These are phyloP conservation scores for Aleiodes sp. DNA, from an alignment of 1,140 invertebrate species.

Conservation along the genomic window DNA sequence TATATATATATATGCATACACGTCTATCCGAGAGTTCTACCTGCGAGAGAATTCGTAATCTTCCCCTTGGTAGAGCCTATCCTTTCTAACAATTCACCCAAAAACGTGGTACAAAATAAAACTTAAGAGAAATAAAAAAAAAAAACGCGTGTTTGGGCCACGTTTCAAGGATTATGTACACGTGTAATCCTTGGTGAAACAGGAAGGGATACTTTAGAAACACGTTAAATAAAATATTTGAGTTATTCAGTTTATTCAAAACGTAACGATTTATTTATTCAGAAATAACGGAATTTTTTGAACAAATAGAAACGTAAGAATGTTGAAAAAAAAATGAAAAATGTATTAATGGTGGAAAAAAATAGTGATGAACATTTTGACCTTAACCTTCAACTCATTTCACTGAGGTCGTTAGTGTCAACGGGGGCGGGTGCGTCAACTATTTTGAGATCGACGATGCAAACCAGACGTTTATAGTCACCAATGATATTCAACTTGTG, in stretches of 20 bases:
- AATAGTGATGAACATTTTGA: constrained; percentile 10
- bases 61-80: neutral
- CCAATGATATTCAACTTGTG: neutral
- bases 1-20: constrained; percentile 17
- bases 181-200: constrained; percentile 17
- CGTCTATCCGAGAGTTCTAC: constrained; percentile 10
- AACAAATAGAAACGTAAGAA: neutral
- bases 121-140: constrained; percentile 21
- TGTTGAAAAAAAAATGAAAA: neutral
- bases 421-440: constrained; percentile 26
- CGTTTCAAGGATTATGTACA: constrained; percentile 22
- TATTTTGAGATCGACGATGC: constrained; percentile 41
- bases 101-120: neutral
- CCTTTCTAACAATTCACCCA: neutral
- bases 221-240: constrained; percentile 3
- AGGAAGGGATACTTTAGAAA: neutral
- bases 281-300: neutral
- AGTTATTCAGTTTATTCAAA: neutral
- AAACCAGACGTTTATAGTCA: constrained; percentile 25
- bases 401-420: constrained; percentile 15
- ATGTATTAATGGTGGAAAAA: neutral
- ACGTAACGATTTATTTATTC: neutral
- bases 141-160: constrained; percentile 9
- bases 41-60: neutral
- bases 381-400: constrained; percentile 36